Percentiles rank a stretch among this genome's conserved stretches.
phyloP scores from a whole-genome alignment of 37 sponge, comb jelly and placozoan species.

The Halichondria panicea region DNA sequence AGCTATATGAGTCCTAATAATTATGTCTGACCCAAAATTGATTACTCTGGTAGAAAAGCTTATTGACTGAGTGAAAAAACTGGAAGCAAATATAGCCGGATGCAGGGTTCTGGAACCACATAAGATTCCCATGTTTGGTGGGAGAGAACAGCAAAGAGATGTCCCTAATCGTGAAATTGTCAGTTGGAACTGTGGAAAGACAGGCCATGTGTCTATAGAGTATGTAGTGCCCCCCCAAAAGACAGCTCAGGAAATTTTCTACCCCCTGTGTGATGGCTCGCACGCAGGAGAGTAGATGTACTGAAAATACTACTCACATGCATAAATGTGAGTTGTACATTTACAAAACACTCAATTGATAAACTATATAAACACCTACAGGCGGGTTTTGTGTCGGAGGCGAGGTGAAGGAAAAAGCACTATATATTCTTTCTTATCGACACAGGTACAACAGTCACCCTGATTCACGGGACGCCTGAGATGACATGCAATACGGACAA shows the following conservation, averaged over 20 bases:
- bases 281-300: conserved; percentile 19
- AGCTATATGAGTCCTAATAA: too few species aligned
- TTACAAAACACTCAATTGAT: background rate
- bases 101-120: too few species aligned
- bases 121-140: too few species aligned
- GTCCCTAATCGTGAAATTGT: too few species aligned
- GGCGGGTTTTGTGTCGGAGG: conserved; percentile 1
- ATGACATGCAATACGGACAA: background rate
- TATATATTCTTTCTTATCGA: conserved; percentile 36
- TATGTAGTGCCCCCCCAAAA: background rate
- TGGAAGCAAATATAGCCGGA: conserved; percentile 15
- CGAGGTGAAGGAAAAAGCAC: conserved; percentile 2
- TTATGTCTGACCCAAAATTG: background rate
- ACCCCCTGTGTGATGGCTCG: conserved; percentile 26
- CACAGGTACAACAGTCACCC: conserved; percentile 54
- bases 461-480: conserved; percentile 25
- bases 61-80: conserved; percentile 11
- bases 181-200: too few species aligned
- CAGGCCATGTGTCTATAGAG: conserved; percentile 37
- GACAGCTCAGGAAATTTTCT: conserved; percentile 34
- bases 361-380: conserved; percentile 2
- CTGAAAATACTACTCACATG: conserved; percentile 4
- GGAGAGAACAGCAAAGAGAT: too few species aligned
- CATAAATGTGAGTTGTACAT: background rate
- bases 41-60: background rate